phyloP scores from a whole-genome alignment of 2,797 vertebrate genomes.

The Malurus splendens region DNA sequence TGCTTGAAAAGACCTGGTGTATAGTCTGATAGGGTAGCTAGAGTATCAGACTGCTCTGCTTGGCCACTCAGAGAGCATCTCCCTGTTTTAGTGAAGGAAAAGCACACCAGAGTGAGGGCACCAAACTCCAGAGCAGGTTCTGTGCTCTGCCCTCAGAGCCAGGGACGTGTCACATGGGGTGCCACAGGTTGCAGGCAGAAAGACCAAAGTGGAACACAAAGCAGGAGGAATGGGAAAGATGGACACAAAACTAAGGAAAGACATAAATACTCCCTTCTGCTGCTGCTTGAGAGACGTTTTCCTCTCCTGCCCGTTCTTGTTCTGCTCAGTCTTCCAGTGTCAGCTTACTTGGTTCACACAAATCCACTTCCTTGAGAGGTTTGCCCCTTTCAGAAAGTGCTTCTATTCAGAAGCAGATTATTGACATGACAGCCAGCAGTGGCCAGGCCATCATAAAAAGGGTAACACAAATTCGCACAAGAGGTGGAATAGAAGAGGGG shows the following conservation, averaged over 20 bases:
- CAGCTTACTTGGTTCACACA: neutral
- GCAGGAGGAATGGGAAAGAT: neutral
- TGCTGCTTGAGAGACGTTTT: neutral
- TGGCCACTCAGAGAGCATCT: neutral
- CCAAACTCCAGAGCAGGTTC: neutral
- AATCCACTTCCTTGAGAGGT: neutral
- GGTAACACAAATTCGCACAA: neutral
- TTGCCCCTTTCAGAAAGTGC: neutral
- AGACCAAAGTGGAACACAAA: neutral
- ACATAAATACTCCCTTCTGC: neutral
- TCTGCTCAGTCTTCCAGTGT: neutral
- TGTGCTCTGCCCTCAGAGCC: neutral
- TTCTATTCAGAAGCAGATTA: neutral
- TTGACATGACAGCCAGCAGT: neutral
- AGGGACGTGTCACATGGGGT: neutral
- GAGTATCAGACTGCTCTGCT: neutral
- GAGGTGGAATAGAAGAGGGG: neutral
- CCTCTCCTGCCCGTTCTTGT: neutral
- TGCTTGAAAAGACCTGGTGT: neutral
- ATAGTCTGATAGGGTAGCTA: neutral
- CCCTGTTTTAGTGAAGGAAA: accelerated
- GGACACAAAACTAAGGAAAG: neutral
- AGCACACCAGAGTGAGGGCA: accelerated
- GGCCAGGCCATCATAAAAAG: neutral
- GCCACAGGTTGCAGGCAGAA: neutral